Conservation (phyloP, 1,140 invertebrate species). For the Carcinoscorpius rotundicauda region DNA sequence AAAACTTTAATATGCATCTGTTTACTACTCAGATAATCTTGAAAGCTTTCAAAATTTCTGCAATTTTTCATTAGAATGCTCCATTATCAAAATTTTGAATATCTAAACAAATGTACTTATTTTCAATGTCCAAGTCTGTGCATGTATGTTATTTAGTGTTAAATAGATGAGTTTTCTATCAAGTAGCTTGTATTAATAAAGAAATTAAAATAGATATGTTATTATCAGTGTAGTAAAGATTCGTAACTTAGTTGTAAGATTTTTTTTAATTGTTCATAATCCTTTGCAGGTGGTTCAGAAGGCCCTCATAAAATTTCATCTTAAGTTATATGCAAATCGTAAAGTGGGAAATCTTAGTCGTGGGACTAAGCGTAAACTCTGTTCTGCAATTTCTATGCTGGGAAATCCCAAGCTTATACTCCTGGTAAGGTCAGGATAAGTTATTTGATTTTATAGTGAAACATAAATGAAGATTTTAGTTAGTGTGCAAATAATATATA, state of each 20-base stretch:
- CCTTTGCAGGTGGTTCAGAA: constrained; percentile 27
- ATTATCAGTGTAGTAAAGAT: too few relatives aligned
- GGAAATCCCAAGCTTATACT: constrained; percentile 36
- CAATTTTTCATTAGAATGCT: too few relatives aligned
- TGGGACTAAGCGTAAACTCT: constrained; percentile 36
- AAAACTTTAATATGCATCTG: too few relatives aligned
- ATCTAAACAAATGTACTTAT: too few relatives aligned
- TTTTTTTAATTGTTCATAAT: not conserved
- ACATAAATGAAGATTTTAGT: constrained; percentile 1
- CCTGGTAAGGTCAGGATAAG: constrained; percentile 26
- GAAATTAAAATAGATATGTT: too few relatives aligned
- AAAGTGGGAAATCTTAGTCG: constrained; percentile 33
- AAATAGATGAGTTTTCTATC: too few relatives aligned
- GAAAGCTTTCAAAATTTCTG: too few relatives aligned
- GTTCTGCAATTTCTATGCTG: constrained; percentile 35
- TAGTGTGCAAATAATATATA: not conserved
- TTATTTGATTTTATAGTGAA: not conserved
- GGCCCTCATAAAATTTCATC: constrained; percentile 27
- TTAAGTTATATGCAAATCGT: constrained; percentile 28
- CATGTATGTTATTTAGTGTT: too few relatives aligned
- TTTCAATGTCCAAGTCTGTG: too few relatives aligned
- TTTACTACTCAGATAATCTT: too few relatives aligned
- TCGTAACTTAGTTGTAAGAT: not conserved
- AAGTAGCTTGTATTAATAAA: too few relatives aligned
- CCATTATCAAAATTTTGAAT: too few relatives aligned